phyloP scores from a whole-genome alignment of 2,888 invertebrate species.

The Rhingia rostrata region DNA sequence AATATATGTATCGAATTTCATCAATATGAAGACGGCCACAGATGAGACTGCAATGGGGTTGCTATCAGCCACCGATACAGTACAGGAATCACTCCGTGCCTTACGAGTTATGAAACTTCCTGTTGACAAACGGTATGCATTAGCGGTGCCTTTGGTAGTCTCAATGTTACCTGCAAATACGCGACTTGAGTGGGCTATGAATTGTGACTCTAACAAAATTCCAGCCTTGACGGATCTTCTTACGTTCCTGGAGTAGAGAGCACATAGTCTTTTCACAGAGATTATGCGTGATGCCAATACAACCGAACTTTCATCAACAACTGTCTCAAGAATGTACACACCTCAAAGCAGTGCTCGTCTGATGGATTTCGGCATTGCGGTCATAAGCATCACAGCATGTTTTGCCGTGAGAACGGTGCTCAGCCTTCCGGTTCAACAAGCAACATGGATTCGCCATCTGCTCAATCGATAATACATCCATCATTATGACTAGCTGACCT shows the following conservation, averaged over 20 bases:
- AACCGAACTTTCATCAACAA: background rate
- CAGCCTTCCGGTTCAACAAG: no score
- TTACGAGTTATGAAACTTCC: slow-evolving; percentile 49
- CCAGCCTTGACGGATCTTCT: background rate
- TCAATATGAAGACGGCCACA: slow-evolving; percentile 35
- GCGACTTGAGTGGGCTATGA: slow-evolving; percentile 37
- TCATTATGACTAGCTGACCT: background rate
- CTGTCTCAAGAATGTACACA: slow-evolving; percentile 34
- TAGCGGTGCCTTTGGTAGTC: no score
- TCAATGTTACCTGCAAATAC: slow-evolving; percentile 26
- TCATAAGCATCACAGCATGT: slow-evolving; percentile 21
- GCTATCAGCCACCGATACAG: slow-evolving; percentile 47
- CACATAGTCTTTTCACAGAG: slow-evolving; percentile 16
- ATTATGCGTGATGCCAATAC: background rate
- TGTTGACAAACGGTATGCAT: slow-evolving; percentile 44
- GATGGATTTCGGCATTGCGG: slow-evolving; percentile 27
- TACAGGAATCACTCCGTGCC: slow-evolving; percentile 54
- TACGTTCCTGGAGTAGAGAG: slow-evolving; percentile 6
- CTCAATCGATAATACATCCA: no score
- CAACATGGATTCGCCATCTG: no score
- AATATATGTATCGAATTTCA: slow-evolving; percentile 54
- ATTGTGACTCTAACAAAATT: slow-evolving; percentile 16
- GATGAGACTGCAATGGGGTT: slow-evolving; percentile 36
- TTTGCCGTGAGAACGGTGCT: slow-evolving; percentile 9
- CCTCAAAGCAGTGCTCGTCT: slow-evolving; percentile 25